A percentile compares a stretch with the other conserved stretches of the same genome.
Evolutionary conservation across 2,888 invertebrate genomes (phyloP).

Genomic region (Eustalomyia histrio): DNA sequence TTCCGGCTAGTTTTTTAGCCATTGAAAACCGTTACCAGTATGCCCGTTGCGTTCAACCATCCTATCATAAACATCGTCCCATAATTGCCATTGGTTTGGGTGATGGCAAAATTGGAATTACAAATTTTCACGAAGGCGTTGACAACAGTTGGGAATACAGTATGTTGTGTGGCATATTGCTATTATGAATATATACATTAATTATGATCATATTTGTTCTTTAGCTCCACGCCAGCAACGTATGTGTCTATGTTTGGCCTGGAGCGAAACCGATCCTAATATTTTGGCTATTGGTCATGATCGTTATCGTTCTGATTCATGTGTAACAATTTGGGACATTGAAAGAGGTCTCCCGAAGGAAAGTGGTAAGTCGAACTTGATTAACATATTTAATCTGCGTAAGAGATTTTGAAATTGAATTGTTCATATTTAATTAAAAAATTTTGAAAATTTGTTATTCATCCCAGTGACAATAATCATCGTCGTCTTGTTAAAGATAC

Average conservation of each 20-base stretch:
- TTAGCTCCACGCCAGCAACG: slow-evolving; percentile 91
- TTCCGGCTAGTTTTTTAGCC: slow-evolving; percentile 74
- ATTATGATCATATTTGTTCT: background rate
- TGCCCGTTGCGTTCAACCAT: slow-evolving; percentile 92
- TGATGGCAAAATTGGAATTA: slow-evolving; percentile 92
- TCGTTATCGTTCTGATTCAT: slow-evolving; percentile 92
- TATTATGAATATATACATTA: background rate
- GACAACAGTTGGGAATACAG: slow-evolving; percentile 78
- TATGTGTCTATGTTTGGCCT: slow-evolving; percentile 91
- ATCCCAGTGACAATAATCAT: no score
- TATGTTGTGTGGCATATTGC: slow-evolving; percentile 64
- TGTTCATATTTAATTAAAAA: no score
- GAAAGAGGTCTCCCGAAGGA: slow-evolving; percentile 78
- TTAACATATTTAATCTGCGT: no score
- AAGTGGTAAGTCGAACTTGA: slow-evolving; percentile 67
- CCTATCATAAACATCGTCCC: slow-evolving; percentile 89
- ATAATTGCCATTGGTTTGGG: slow-evolving; percentile 92
- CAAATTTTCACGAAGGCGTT: slow-evolving; percentile 86
- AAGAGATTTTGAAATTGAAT: no score
- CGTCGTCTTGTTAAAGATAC: no score
- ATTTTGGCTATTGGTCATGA: slow-evolving; percentile 93
- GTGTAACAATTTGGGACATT: slow-evolving; percentile 93
- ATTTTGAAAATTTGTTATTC: no score
- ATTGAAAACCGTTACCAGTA: slow-evolving; percentile 83
- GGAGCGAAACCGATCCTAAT: slow-evolving; percentile 91